phyloP scores from a whole-genome alignment of 2,888 invertebrate species.

The Andrena marginata region DNA sequence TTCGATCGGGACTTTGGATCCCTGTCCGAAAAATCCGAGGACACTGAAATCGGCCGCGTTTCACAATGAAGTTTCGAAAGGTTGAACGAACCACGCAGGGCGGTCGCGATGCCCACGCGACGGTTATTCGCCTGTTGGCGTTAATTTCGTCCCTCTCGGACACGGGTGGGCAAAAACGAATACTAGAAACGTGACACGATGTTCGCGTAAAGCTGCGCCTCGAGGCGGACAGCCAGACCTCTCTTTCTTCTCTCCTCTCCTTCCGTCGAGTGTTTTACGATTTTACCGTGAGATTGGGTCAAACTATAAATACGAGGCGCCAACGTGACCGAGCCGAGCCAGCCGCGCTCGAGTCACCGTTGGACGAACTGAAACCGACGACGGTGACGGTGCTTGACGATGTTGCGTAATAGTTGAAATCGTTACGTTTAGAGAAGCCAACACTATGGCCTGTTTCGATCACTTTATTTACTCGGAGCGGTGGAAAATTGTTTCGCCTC shows the following conservation, averaged over 20 bases:
- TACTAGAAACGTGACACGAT: constrained; percentile 63
- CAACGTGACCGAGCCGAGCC: constrained; percentile 66
- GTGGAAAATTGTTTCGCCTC: constrained; percentile 16
- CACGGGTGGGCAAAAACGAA: constrained; percentile 64
- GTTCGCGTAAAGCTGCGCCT: constrained; percentile 68
- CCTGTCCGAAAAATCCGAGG: too few relatives aligned
- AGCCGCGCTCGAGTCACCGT: not conserved
- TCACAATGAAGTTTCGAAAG: not conserved
- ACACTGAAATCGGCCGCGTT: not conserved
- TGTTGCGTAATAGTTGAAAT: constrained; percentile 58
- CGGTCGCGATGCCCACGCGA: constrained; percentile 54
- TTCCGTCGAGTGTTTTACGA: constrained; percentile 41
- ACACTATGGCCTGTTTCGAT: too few relatives aligned
- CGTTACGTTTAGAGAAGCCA: not conserved
- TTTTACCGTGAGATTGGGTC: constrained; percentile 71
- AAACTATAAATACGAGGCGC: constrained; percentile 77
- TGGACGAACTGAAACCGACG: constrained; percentile 30
- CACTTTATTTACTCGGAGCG: not conserved
- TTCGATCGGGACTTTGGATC: too few relatives aligned
- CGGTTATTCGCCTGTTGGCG: constrained; percentile 72
- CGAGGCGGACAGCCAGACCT: not conserved
- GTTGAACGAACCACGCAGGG: not conserved
- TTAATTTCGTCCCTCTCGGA: constrained; percentile 72
- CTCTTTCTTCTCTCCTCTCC: constrained; percentile 20
- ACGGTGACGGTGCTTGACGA: constrained; percentile 15